Evolutionary conservation across 2,888 invertebrate species (phyloP).

Genomic region (Ptycholaimellus sp.): DNA sequence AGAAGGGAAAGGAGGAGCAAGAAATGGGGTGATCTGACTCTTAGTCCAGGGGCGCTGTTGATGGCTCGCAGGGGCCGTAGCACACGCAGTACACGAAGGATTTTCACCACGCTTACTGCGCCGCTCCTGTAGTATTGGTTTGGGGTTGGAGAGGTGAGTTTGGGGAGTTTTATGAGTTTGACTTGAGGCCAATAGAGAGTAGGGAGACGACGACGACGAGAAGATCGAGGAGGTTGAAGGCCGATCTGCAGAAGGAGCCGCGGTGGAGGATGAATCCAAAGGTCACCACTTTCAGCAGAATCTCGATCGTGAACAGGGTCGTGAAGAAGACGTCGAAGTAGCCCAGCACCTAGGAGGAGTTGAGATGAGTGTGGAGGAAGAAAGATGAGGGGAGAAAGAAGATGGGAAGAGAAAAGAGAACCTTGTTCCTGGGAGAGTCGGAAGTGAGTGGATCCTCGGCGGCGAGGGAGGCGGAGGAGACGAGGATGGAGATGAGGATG

Average conservation of each 20-base stretch:
- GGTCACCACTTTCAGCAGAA: slow-evolving; percentile 71
- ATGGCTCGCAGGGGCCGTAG: slow-evolving; percentile 86
- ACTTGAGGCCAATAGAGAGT: slow-evolving; percentile 43
- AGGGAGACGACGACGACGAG: slow-evolving; percentile 86
- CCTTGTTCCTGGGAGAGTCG: too few species aligned
- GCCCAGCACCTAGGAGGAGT: slow-evolving; percentile 49
- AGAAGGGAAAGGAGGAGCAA: too few species aligned
- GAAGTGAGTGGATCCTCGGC: slow-evolving; percentile 39
- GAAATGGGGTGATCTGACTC: too few species aligned
- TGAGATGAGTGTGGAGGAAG: too few species aligned
- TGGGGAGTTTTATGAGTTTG: background rate
- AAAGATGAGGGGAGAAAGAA: too few species aligned
- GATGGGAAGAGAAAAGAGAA: too few species aligned
- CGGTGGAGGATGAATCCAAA: slow-evolving; percentile 83
- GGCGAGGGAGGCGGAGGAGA: too few species aligned
- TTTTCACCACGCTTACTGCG: slow-evolving; percentile 50
- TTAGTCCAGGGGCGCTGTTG: slow-evolving; percentile 91
- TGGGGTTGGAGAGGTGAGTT: background rate
- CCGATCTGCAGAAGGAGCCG: slow-evolving; percentile 83
- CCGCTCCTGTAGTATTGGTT: background rate
- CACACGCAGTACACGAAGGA: slow-evolving; percentile 73
- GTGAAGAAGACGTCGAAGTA: slow-evolving; percentile 92
- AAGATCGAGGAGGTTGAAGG: slow-evolving; percentile 85
- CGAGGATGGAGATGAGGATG: too few species aligned
- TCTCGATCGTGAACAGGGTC: slow-evolving; percentile 78